phyloP scores from a whole-genome alignment of 2,113 vertebrate genomes.

The Plotosus lineatus region DNA sequence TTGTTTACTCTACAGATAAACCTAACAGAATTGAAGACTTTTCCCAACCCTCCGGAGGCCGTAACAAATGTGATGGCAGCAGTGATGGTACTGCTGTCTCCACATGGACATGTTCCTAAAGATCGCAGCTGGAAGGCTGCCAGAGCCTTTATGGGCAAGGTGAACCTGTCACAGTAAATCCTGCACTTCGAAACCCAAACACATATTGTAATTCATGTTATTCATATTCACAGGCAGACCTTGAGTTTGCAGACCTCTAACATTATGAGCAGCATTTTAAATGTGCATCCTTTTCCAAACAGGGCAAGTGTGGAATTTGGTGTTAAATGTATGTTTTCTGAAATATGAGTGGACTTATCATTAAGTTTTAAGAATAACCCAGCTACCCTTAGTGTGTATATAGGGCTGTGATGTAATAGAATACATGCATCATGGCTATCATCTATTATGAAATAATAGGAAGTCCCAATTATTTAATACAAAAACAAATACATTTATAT shows the following conservation, averaged over 20 bases:
- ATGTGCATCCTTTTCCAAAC: conserved; percentile 16
- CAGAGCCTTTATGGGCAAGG: conserved; percentile 81
- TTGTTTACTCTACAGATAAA: conserved; percentile 69
- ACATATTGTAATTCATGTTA: conserved; percentile 66
- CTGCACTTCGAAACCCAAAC: conserved; percentile 49
- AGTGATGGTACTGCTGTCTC: conserved; percentile 80
- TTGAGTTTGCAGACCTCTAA: conserved; percentile 62
- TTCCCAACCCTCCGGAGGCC: conserved; percentile 75
- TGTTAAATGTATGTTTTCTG: conserved; percentile 32
- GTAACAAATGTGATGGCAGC: conserved; percentile 80
- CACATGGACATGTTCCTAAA: conserved; percentile 72
- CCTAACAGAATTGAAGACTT: conserved; percentile 83
- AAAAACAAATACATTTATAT: background rate
- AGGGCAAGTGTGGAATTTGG: background rate
- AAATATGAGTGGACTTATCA: conserved; percentile 30
- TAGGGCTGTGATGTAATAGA: background rate
- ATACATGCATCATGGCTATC: background rate
- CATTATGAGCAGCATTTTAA: conserved; percentile 45
- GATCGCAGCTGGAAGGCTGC: conserved; percentile 81
- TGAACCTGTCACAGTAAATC: conserved; percentile 66
- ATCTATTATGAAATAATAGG: background rate
- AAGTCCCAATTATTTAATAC: background rate
- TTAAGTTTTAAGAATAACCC: conserved; percentile 18
- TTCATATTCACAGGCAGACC: conserved; percentile 66
- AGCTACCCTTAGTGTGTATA: conserved; percentile 14